Percentiles rank a stretch among this genome's conserved stretches.
Evolutionary conservation across 2,797 vertebrate genomes (phyloP).

Genomic region (Chelon labrosus): DNA sequence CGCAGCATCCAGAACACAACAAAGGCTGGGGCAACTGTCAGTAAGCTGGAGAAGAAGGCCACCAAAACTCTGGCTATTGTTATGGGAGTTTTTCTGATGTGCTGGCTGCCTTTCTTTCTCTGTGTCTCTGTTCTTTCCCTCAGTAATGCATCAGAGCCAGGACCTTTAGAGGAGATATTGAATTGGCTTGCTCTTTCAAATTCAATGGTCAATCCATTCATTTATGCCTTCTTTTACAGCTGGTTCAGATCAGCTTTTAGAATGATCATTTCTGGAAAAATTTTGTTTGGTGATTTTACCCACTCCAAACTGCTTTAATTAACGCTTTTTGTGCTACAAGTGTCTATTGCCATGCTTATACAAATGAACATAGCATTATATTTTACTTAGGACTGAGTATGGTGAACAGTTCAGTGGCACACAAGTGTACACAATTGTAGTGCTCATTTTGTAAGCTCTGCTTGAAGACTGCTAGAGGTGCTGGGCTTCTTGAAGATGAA

Average conservation of each 20-base stretch:
- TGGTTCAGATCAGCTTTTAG: constrained; percentile 85
- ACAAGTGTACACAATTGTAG: no score
- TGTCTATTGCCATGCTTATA: no score
- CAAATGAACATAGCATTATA: no score
- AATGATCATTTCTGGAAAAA: constrained; percentile 44
- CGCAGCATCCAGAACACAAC: constrained; percentile 76
- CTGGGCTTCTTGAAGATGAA: no score
- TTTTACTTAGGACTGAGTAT: no score
- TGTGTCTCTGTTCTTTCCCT: constrained; percentile 9
- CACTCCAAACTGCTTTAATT: constrained; percentile 16
- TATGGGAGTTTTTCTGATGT: constrained; percentile 75
- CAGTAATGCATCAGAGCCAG: constrained; percentile 2
- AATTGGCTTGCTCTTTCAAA: constrained; percentile 89
- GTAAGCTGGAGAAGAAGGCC: constrained; percentile 85
- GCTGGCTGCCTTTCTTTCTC: constrained; percentile 39
- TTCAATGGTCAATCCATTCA: constrained; percentile 88
- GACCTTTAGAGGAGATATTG: constrained; percentile 79
- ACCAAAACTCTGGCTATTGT: constrained; percentile 87
- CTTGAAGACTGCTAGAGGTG: no score
- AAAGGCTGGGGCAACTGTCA: constrained; percentile 53
- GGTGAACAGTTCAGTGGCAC: no score
- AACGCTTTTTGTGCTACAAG: no score
- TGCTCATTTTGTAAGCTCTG: no score
- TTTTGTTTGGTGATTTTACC: constrained; percentile 21
- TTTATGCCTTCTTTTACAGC: constrained; percentile 90